phyloP scores from a whole-genome alignment of 1,140 invertebrate genomes.

The Drosophila erecta region DNA sequence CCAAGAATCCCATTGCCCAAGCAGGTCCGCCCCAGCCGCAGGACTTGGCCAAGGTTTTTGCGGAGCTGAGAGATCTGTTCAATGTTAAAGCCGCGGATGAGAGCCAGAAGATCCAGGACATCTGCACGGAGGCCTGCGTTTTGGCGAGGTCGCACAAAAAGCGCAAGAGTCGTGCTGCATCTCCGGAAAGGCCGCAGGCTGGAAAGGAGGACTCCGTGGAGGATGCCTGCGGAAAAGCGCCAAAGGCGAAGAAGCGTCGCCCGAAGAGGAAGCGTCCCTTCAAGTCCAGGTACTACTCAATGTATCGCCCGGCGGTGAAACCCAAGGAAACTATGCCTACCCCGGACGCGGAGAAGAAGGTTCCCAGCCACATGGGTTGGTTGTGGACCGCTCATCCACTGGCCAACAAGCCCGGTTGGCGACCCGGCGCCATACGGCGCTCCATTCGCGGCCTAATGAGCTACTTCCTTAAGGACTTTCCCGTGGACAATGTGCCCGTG shows the following conservation, averaged over 20 bases:
- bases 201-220: background rate
- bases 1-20: background rate
- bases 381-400: constrained; percentile 69
- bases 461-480: constrained; percentile 76
- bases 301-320: constrained; percentile 12
- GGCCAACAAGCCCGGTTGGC: constrained; percentile 60
- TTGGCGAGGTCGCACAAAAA: constrained; percentile 25
- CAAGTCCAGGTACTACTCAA: constrained; percentile 45
- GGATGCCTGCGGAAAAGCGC: background rate
- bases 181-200: background rate
- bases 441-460: constrained; percentile 74
- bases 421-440: constrained; percentile 73
- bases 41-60: constrained; percentile 55
- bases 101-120: constrained; percentile 26
- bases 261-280: background rate
- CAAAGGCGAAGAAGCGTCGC: constrained; percentile 3
- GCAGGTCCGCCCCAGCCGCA: constrained; percentile 6
- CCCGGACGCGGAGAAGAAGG: constrained; percentile 21
- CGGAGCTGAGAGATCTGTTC: constrained; percentile 62
- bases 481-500: constrained; percentile 64
- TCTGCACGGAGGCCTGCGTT: constrained; percentile 53
- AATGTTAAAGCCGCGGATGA: constrained; percentile 3
- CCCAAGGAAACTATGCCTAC: constrained; percentile 12
- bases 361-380: constrained; percentile 83
- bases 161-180: background rate